Evolutionary conservation across 2,888 invertebrate genomes (phyloP).

Genomic region (Dicycla oo): DNA sequence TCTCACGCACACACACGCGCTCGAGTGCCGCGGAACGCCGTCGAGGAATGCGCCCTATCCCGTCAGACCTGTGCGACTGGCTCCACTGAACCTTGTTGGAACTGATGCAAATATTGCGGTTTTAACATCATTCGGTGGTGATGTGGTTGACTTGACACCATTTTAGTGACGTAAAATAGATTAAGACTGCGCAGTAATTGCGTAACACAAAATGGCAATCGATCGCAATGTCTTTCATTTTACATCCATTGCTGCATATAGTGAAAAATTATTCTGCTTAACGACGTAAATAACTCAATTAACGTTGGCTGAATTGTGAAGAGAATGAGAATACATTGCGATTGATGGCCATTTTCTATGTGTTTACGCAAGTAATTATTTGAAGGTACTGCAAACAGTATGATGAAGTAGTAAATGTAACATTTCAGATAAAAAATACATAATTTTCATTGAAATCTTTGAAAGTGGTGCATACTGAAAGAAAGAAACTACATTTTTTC

Average conservation of each 20-base stretch:
- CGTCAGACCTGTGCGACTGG: slow-evolving; percentile 60
- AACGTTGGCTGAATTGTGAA: not conserved
- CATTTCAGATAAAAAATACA: not conserved
- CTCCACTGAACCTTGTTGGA: slow-evolving; percentile 39
- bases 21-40: slow-evolving; percentile 55
- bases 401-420: not conserved
- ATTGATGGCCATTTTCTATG: not conserved
- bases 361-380: not conserved
- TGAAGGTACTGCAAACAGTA: not conserved
- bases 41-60: slow-evolving; percentile 63
- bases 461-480: not conserved
- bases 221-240: not conserved
- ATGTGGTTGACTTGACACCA: not conserved
- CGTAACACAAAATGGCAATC: not conserved
- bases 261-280: not conserved
- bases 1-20: slow-evolving; percentile 31
- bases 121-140: slow-evolving; percentile 41
- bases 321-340: not conserved
- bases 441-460: not conserved
- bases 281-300: not conserved
- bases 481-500: not conserved
- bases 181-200: not conserved
- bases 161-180: not conserved
- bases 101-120: slow-evolving; percentile 54
- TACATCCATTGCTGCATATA: not conserved